Conservation (phyloP, 2,888 invertebrate genomes). For the Caenorhabditis plicata region DNA sequence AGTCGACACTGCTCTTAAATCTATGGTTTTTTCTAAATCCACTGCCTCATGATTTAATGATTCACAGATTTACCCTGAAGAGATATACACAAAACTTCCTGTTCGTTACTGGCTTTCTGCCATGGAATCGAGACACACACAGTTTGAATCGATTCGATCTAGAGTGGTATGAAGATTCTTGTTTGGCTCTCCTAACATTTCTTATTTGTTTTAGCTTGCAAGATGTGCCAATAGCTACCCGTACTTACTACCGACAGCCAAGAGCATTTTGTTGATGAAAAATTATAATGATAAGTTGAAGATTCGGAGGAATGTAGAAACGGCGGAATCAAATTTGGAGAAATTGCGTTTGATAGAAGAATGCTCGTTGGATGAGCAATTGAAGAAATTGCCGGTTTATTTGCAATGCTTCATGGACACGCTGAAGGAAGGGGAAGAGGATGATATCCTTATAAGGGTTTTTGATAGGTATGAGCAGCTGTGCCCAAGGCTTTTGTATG, state of each 20-base stretch:
- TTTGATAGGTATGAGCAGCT: slow-evolving; percentile 10
- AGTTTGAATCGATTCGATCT: slow-evolving; percentile 13
- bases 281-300: background rate
- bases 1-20: slow-evolving; percentile 6
- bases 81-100: slow-evolving; percentile 32
- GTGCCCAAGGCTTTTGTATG: slow-evolving; percentile 16
- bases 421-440: slow-evolving; percentile 3
- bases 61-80: slow-evolving; percentile 22
- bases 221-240: slow-evolving; percentile 30
- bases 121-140: slow-evolving; percentile 25
- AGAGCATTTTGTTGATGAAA: slow-evolving; percentile 1
- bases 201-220: slow-evolving; percentile 6
- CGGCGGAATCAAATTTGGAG: background rate
- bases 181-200: background rate
- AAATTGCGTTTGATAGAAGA: slow-evolving; percentile 1
- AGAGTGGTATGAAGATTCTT: slow-evolving; percentile 17
- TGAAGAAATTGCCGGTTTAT: too few species aligned
- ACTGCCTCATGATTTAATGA: background rate
- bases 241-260: slow-evolving; percentile 34
- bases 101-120: slow-evolving; percentile 37
- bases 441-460: slow-evolving; percentile 2
- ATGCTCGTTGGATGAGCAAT: too few species aligned
- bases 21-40: background rate
- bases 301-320: background rate
- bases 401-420: slow-evolving; percentile 3